These are phyloP conservation scores for Rhopilema esculentum DNA, from an alignment of 30 jellyfish, hydroid and myxozoan genomes.

Conservation along the genomic window DNA sequence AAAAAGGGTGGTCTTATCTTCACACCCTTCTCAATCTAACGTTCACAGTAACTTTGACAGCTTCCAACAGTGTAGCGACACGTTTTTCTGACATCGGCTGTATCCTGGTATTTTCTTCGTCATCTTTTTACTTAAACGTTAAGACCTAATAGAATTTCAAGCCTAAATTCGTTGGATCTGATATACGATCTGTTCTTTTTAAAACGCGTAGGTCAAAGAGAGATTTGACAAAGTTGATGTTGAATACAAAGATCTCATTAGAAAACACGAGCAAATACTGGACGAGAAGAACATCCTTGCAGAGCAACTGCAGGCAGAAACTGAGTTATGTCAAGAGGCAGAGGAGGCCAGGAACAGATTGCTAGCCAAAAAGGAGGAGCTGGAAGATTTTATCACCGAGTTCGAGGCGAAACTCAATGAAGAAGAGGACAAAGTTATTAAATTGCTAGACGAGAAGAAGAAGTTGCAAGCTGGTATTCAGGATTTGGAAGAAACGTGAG, in stretches of 20 bases:
- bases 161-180: too few relatives aligned
- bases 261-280: constrained; percentile 79
- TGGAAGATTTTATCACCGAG: constrained; percentile 94
- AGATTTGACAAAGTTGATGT: constrained; percentile 81
- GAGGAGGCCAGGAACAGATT: constrained; percentile 93
- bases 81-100: too few relatives aligned
- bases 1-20: too few relatives aligned
- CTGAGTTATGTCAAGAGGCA: constrained; percentile 98
- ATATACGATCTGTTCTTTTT: not conserved
- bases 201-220: constrained; percentile 71
- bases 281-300: constrained; percentile 94
- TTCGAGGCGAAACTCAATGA: constrained; percentile 85
- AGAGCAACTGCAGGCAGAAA: constrained; percentile 97
- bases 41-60: too few relatives aligned
- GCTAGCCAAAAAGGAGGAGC: constrained; percentile 82
- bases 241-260: constrained; percentile 75
- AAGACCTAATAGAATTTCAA: too few relatives aligned
- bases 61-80: too few relatives aligned
- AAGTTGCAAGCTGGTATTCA: constrained; percentile 93
- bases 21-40: too few relatives aligned
- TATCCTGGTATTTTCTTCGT: too few relatives aligned
- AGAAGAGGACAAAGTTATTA: constrained; percentile 90
- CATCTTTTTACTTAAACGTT: too few relatives aligned
- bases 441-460: constrained; percentile 85
- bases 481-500: constrained; percentile 95